A percentile compares a stretch with the other conserved stretches of the same genome.
phyloP scores from a whole-genome alignment of 2,113 vertebrate genomes.

The Phyllopteryx taeniolatus region DNA sequence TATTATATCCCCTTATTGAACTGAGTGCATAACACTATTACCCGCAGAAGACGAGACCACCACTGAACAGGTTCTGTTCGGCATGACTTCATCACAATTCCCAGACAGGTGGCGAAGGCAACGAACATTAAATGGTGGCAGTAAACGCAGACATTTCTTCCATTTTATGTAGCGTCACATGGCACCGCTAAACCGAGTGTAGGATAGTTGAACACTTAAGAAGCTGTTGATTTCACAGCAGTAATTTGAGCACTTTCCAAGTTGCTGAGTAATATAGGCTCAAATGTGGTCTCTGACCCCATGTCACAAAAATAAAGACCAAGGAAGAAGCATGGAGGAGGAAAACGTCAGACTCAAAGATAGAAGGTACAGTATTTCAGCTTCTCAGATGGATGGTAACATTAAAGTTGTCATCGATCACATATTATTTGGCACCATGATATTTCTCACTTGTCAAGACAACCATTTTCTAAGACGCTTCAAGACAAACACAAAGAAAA shows the following conservation, averaged over 20 bases:
- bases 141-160: constrained; percentile 39
- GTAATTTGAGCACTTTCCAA: constrained; percentile 62
- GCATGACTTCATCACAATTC: constrained; percentile 36
- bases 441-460: constrained; percentile 45
- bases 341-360: constrained; percentile 10
- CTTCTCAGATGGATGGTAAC: constrained; percentile 44
- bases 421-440: constrained; percentile 22
- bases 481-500: constrained; percentile 19
- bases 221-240: constrained; percentile 52
- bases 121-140: constrained; percentile 37
- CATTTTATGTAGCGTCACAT: constrained; percentile 29
- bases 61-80: constrained; percentile 33
- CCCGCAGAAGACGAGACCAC: constrained; percentile 32
- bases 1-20: constrained; percentile 39
- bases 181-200: constrained; percentile 15
- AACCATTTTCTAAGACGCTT: constrained; percentile 26
- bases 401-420: constrained; percentile 45
- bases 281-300: constrained; percentile 61
- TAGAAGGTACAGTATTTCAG: constrained; percentile 23
- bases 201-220: constrained; percentile 52
- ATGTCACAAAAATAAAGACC: constrained; percentile 48
- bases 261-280: constrained; percentile 55
- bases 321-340: constrained; percentile 41
- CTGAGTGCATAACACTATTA: constrained; percentile 18
- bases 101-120: constrained; percentile 49